Evolutionary conservation across 2,797 vertebrate genomes (phyloP), one percentile per base, ranked within the genome.

Genomic region (Lutra lutra): DNA sequence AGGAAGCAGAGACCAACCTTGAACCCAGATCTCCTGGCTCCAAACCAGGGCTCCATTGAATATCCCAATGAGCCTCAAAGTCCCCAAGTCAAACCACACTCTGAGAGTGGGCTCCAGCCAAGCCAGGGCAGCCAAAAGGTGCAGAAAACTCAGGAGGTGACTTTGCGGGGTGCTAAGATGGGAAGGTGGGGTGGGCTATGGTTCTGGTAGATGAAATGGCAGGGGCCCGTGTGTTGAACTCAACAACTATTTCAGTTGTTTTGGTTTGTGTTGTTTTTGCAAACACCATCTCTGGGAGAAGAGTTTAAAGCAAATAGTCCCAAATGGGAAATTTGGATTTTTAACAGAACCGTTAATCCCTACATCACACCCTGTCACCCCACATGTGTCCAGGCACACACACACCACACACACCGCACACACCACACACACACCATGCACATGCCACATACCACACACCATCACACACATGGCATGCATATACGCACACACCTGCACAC

Each of bases 261-360:
- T 80, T 84, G 14, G 35, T 60, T n/a, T 87, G 17, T 32, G 17
- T 21, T 75, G 56, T 79, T 83, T 86, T 94, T 88, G n/a, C 48
- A 80, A 89, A 77, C 23, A 66, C 25, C 6, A 4, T 70, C 43
- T 78, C 77, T 86, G 32, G 21, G 23, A 85, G 56, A 84, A 88
- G 64, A 84, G 21, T 51, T 92, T 92, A 68, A 89, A 94, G 48
- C 7, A 73, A 90, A 70, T 84, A 70, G 83, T 2, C 29, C 32
- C 27, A 21, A 10, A 46, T 35, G 2, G 12, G 38, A 56, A 66
- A 90, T 91, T 91, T n/a, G 1, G 32, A 32, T 90, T 90, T 83
- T 86, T 60, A 73, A 75, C 15, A 75, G 62, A 92, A 11, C 38
- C 84, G 0, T 73, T 64, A 83, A 77, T 62, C 56, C 29, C 48